phyloP scores from a whole-genome alignment of 2,888 invertebrate genomes.

The Phengaris alcon region DNA sequence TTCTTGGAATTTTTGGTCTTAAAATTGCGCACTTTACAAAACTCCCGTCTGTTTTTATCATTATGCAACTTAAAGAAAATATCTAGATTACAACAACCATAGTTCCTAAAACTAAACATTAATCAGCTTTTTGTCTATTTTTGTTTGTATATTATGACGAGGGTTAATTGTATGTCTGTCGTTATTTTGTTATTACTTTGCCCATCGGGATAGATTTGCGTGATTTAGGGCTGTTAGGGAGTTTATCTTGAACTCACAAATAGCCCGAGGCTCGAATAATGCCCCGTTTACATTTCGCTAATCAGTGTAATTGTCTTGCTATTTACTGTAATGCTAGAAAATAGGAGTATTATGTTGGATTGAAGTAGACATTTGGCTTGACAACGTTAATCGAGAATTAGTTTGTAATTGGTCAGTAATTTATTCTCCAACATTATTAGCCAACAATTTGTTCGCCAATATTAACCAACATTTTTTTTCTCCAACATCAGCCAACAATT shows the following conservation, averaged over 20 bases:
- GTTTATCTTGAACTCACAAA: slow-evolving; percentile 15
- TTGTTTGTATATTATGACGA: slow-evolving; percentile 10
- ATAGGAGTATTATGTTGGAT: neutral
- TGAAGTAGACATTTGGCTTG: neutral
- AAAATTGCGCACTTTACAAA: neutral
- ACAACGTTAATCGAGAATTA: neutral
- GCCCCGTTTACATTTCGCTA: slow-evolving; percentile 28
- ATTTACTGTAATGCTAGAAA: neutral
- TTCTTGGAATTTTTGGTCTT: slow-evolving; percentile 6
- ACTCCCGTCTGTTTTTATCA: no score
- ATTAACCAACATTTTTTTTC: no score
- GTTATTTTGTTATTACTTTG: slow-evolving; percentile 25
- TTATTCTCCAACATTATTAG: no score
- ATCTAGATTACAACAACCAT: slow-evolving; percentile 10
- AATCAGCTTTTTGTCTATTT: slow-evolving; percentile 10
- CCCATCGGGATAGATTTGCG: neutral
- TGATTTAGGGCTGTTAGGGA: slow-evolving; percentile 8
- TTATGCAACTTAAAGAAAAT: no score
- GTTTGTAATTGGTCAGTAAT: no score
- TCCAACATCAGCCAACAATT: no score
- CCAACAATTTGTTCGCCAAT: no score
- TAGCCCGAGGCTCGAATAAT: slow-evolving; percentile 24
- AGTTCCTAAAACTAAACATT: slow-evolving; percentile 19
- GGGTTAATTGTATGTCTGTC: slow-evolving; percentile 1
- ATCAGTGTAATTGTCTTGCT: slow-evolving; percentile 19